Conservation (phyloP, 1,140 invertebrate species). For the Contarinia nasturtii region DNA sequence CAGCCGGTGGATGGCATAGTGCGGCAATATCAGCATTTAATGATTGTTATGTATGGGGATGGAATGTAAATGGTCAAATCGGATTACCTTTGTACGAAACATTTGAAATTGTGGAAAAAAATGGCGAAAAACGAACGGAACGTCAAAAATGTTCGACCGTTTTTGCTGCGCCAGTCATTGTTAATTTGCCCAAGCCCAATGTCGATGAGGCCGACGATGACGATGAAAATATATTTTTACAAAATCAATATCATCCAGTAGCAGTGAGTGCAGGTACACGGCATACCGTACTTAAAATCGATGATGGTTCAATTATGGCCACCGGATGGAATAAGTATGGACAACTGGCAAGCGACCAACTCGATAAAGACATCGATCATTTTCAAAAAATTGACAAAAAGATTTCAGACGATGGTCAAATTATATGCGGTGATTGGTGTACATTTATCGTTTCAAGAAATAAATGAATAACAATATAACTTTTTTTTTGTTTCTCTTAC, state of each 20-base stretch:
- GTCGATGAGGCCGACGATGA: constrained; percentile 29
- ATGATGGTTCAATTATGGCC: constrained; percentile 40
- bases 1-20: constrained; percentile 71
- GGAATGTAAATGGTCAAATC: constrained; percentile 71
- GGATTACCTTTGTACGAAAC: constrained; percentile 33
- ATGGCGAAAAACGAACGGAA: not conserved
- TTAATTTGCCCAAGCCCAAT: constrained; percentile 15
- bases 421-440: not conserved
- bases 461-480: no score
- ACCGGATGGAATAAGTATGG: constrained; percentile 55
- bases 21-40: constrained; percentile 51
- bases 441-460: not conserved
- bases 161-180: constrained; percentile 16
- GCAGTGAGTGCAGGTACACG: constrained; percentile 44
- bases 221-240: constrained; percentile 17
- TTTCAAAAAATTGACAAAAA: constrained; percentile 5
- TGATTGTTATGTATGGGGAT: constrained; percentile 81
- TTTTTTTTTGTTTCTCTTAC: no score
- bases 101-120: constrained; percentile 4
- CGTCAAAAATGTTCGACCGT: constrained; percentile 14
- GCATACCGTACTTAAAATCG: constrained; percentile 39
- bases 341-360: constrained; percentile 34
- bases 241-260: constrained; percentile 24
- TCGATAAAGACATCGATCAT: not conserved
- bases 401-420: constrained; percentile 6